Evolutionary conservation across 2,113 vertebrate species (phyloP), one percentile per base, ranked within the genome.

Genomic region (Myiagra hebetior): DNA sequence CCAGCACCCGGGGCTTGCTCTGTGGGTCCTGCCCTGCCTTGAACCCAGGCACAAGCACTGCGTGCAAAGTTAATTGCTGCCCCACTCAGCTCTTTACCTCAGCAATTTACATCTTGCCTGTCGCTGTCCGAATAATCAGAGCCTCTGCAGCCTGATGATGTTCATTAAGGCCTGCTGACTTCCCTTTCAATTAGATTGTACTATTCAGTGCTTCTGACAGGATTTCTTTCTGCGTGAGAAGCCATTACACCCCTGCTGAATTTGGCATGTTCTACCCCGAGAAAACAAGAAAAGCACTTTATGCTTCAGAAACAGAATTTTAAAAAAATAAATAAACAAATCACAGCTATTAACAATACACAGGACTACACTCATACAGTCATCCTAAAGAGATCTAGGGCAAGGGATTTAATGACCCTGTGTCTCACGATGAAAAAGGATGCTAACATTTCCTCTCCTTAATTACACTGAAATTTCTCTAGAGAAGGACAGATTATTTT

Each of bases 131-230:
- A 72, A 52, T 13, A 89, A 78, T 84, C 89, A 91, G 63, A 94
- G 50, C 23, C 46, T 77, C 63, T 93, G 77, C 52, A 87, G 74
- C 49, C 30, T 64, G 31, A 3, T 67, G 81, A 69, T 63, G 57
- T 90, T 93, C 72, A 47, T 91, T 90, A 96, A 56, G 78, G 67
- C 75, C 85, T 88, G 59, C 78, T 87, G 87, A 50, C 62, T 95
- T 91, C 52, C 44, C 44, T 55, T 92, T 52, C 74, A 76, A 33
- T 76, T 41, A 65, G n/a, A 33, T 27, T 64, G 73, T 53, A 33
- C 49, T 30, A 31, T 75, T 86, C 89, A 76, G 62, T 27, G 52
- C 33, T 67, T 50, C 53, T 87, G 53, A 85, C 57, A 87, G 46
- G 53, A 82, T 64, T 94, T 59, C 62, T 65, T 94, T 95, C 84